Conservation (phyloP, 2,797 vertebrate genomes). For the Sphaeramia orbicularis region DNA sequence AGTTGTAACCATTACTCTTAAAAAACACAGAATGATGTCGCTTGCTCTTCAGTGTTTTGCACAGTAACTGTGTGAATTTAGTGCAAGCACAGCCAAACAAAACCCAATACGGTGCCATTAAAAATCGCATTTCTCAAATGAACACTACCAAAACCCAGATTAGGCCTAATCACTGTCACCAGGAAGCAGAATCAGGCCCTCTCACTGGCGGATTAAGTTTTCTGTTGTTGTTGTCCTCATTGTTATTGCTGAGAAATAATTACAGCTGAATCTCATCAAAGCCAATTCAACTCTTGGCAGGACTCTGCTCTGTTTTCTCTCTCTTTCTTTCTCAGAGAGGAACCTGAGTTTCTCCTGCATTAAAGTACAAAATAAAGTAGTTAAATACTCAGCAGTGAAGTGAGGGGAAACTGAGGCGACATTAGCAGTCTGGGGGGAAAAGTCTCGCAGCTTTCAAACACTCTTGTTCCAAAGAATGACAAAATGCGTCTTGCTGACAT, state of each 20-base stretch:
- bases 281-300: conserved; percentile 86
- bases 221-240: conserved; percentile 86
- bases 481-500: conserved; percentile 81
- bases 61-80: conserved; percentile 33
- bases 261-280: conserved; percentile 88
- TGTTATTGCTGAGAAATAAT: conserved; percentile 88
- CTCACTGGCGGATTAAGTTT: conserved; percentile 88
- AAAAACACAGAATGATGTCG: conserved; percentile 16
- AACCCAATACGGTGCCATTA: conserved; percentile 77
- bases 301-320: conserved; percentile 63
- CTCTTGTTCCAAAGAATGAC: conserved; percentile 73
- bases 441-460: conserved; percentile 53
- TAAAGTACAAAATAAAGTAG: conserved; percentile 75
- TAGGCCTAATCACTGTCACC: conserved; percentile 88
- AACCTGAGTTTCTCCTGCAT: conserved; percentile 73
- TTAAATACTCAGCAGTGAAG: conserved; percentile 50
- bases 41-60: conserved; percentile 43
- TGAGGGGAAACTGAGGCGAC: conserved; percentile 53
- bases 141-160: conserved; percentile 85
- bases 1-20: too few species aligned
- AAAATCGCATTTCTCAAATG: conserved; percentile 83
- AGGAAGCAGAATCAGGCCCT: conserved; percentile 84
- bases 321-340: conserved; percentile 47
- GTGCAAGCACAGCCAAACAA: conserved; percentile 63
- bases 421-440: conserved; percentile 17